These are phyloP conservation scores for Gymnobelideus leadbeateri DNA, from an alignment of 2,113 vertebrate genomes.

Conservation along the genomic window DNA sequence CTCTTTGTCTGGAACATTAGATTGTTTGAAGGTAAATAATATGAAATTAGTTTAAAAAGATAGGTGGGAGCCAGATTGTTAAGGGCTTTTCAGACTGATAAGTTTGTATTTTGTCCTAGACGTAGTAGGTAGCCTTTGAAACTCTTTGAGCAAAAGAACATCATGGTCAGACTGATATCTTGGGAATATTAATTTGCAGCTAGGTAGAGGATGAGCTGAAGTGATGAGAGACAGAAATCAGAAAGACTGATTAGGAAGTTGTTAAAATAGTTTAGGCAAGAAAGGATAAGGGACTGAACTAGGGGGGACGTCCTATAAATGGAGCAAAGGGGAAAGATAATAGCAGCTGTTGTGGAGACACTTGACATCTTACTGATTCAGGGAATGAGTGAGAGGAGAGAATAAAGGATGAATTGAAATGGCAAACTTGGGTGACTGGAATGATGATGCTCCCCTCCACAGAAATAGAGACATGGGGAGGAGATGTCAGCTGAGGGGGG, in stretches of 20 bases:
- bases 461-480: background rate
- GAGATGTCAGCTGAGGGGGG: background rate
- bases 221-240: background rate
- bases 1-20: background rate
- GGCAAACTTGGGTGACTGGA: background rate
- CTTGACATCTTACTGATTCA: background rate
- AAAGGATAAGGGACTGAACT: background rate
- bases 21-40: background rate
- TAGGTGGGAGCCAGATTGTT: background rate
- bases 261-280: background rate
- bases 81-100: background rate
- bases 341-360: background rate
- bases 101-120: background rate
- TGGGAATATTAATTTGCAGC: background rate
- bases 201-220: background rate
- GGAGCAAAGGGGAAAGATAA: background rate
- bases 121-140: background rate
- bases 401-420: background rate
- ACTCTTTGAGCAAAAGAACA: background rate
- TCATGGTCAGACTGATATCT: background rate
- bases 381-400: background rate
- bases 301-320: background rate
- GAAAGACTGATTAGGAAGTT: background rate
- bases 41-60: background rate
- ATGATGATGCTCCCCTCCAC: background rate